Evolutionary conservation across 2,888 invertebrate genomes (phyloP).

Genomic region (Clitarchus hookeri): DNA sequence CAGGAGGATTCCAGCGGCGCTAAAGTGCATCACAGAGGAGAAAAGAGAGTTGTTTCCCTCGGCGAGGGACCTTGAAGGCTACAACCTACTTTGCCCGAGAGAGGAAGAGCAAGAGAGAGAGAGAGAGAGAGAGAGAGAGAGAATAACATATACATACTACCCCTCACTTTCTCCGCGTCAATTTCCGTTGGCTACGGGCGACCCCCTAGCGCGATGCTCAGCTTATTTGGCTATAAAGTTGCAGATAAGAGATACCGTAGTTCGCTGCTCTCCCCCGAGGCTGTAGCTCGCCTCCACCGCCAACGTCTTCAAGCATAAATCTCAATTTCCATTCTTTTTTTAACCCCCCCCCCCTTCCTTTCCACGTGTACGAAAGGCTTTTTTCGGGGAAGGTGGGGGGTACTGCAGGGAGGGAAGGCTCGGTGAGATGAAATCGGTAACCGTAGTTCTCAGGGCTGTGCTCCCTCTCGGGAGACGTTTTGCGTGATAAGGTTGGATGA

Average conservation of each 20-base stretch:
- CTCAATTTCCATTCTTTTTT: conserved; percentile 23
- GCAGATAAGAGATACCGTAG: conserved; percentile 19
- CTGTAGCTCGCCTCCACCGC: not conserved
- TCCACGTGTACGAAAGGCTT: not conserved
- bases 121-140: too few species aligned
- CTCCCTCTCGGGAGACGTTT: conserved; percentile 20
- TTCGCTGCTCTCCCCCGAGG: conserved; percentile 2
- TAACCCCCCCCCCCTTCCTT: not conserved
- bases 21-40: not conserved
- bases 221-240: conserved; percentile 26
- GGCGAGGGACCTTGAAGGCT: not conserved
- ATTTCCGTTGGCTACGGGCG: conserved; percentile 21
- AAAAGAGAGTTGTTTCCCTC: conserved; percentile 1
- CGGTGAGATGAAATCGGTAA: conserved; percentile 22
- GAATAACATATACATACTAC: not conserved
- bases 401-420: not conserved
- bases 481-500: conserved; percentile 11
- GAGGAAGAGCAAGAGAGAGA: not conserved
- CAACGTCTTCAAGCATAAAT: conserved; percentile 24
- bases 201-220: conserved; percentile 15
- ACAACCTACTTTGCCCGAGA: not conserved
- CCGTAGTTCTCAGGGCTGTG: conserved; percentile 7
- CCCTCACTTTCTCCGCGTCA: conserved; percentile 9
- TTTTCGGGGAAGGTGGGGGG: not conserved
- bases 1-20: not conserved